Conservation (phyloP, 2,113 vertebrate genomes). For the Bos taurus region ARS-UCD2.0 NC_037339.1:65695001-65695500, state of each 20-base stretch:
- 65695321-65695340: not conserved
- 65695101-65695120: not conserved
- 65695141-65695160: not conserved
- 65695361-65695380: not conserved
- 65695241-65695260: not conserved
- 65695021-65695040: not conserved
- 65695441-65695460: not conserved
- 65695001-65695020: not conserved
- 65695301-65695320: not conserved
- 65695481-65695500: not conserved
- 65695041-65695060: not conserved
- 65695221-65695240: rapidly evolving
- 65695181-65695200: not conserved
- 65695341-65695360: not conserved
- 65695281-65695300: not conserved
- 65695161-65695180: not conserved
- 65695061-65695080: not conserved
- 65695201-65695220: rapidly evolving
- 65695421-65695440: rapidly evolving
- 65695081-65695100: not conserved
- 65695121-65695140: not conserved
- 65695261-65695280: not conserved
- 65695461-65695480: rapidly evolving
- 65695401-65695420: not conserved
- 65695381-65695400: not conserved